These are phyloP conservation scores for Dryococelus australis DNA, from an alignment of 2,888 invertebrate species.

Conservation along the genomic window DNA sequence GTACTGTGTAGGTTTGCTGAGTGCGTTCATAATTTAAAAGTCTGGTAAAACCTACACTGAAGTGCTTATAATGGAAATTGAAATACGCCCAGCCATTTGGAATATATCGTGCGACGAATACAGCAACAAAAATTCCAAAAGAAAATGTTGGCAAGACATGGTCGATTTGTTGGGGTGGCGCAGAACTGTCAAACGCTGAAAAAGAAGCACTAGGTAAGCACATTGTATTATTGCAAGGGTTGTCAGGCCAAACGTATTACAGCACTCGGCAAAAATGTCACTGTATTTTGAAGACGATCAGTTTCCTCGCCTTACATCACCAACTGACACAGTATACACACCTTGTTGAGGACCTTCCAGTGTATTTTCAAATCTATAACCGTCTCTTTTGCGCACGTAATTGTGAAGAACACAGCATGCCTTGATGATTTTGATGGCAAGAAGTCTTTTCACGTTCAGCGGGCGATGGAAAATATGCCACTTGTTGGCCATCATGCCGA, in stretches of 20 bases:
- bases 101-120: not conserved
- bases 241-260: not conserved
- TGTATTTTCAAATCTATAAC: too few species aligned
- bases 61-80: not conserved
- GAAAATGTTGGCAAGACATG: constrained; percentile 6
- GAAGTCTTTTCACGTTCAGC: too few species aligned
- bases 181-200: not conserved
- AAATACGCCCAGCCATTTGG: constrained; percentile 19
- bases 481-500: too few species aligned
- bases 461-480: too few species aligned
- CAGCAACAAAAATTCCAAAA: not conserved
- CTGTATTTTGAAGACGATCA: not conserved
- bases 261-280: constrained; percentile 12
- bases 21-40: not conserved
- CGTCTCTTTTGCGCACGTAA: too few species aligned
- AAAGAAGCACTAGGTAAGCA: not conserved
- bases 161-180: constrained; percentile 13
- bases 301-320: too few species aligned
- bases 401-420: too few species aligned
- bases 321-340: too few species aligned
- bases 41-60: too few species aligned
- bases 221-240: not conserved
- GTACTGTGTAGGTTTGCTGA: too few species aligned
- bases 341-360: too few species aligned
- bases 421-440: too few species aligned